These are phyloP conservation scores for Simalia tracyae DNA, from an alignment of 2,797 vertebrate species.

Conservation along the genomic window DNA sequence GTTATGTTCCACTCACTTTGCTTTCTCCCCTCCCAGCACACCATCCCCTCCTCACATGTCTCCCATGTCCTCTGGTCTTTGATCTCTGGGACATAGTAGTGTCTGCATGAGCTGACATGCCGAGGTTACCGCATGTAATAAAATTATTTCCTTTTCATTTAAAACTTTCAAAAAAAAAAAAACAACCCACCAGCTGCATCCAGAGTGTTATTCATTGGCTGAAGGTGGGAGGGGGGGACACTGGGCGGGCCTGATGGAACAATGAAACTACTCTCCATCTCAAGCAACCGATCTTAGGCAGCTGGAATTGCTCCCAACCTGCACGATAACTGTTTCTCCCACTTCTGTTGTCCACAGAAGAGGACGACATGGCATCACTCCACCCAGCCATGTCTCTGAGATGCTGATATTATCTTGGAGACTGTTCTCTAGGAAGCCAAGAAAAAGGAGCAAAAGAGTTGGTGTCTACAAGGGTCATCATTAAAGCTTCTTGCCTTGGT, in stretches of 20 bases:
- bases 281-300: background rate
- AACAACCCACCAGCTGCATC: conserved; percentile 9
- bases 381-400: background rate
- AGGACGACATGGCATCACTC: background rate
- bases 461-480: background rate
- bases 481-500: background rate
- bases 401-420: background rate
- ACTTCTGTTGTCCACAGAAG: background rate
- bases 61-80: conserved; percentile 22
- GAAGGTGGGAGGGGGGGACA: conserved; percentile 8
- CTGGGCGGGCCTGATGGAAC: background rate
- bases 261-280: background rate
- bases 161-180: conserved; percentile 37
- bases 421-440: background rate
- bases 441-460: background rate
- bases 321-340: background rate
- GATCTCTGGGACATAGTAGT: conserved; percentile 40
- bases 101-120: conserved; percentile 46
- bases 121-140: conserved; percentile 43
- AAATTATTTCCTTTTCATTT: conserved; percentile 45
- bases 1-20: conserved; percentile 7
- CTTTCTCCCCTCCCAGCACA: background rate
- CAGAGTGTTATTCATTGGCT: conserved; percentile 23
- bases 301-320: background rate
- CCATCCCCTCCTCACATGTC: background rate